Evolutionary conservation across 2,888 invertebrate genomes (phyloP).

Genomic region (Archaeoteleia sp.): DNA sequence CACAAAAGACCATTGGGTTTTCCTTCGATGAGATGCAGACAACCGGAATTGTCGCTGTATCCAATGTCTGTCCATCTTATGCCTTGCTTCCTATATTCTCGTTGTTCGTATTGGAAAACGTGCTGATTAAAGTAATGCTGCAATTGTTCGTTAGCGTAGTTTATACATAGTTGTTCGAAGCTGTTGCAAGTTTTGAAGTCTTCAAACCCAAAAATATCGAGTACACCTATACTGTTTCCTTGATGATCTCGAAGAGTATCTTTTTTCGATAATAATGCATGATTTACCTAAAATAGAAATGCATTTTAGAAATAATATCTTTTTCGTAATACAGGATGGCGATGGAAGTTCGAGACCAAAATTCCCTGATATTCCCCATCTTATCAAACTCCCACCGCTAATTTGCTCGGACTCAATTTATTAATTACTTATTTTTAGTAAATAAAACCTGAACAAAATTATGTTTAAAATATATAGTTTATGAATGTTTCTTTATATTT

Average conservation of each 20-base stretch:
- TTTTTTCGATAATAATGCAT: constrained; percentile 93
- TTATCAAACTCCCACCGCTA: no score
- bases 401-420: no score
- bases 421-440: no score
- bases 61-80: constrained; percentile 97
- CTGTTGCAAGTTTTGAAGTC: constrained; percentile 93
- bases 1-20: constrained; percentile 92
- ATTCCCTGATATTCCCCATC: no score
- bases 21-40: constrained; percentile 93
- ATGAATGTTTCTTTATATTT: no score
- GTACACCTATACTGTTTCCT: constrained; percentile 95
- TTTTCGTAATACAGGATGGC: no score
- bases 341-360: no score
- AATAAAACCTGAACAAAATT: no score
- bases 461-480: no score
- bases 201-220: constrained; percentile 98
- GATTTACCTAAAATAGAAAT: constrained; percentile 78
- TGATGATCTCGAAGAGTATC: constrained; percentile 90
- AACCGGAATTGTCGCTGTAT: constrained; percentile 96
- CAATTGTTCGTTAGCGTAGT: constrained; percentile 97
- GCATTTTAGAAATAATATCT: no score
- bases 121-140: constrained; percentile 99
- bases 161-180: constrained; percentile 97
- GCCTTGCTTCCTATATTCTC: constrained; percentile 94
- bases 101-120: constrained; percentile 98